Conservation (phyloP, 2,888 invertebrate genomes). For the Synanthedon formicaeformis region DNA sequence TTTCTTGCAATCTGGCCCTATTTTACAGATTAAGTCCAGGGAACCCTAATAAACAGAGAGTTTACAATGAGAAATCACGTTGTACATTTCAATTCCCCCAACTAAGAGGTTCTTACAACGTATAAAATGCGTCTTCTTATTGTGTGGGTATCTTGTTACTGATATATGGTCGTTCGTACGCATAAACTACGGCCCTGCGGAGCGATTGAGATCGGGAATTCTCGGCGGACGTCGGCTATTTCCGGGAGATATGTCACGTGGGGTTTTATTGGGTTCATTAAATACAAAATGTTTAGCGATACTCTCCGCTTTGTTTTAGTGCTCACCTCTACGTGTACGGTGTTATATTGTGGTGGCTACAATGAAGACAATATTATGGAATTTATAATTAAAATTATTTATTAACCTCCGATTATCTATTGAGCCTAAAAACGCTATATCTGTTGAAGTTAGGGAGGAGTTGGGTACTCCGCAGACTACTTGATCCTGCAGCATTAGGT, state of each 20-base stretch:
- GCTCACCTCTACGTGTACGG: too few relatives aligned
- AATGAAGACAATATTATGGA: too few relatives aligned
- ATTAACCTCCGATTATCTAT: too few relatives aligned
- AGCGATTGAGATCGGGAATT: neutral
- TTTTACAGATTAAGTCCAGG: neutral
- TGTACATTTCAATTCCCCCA: slow-evolving; percentile 2
- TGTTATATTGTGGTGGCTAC: too few relatives aligned
- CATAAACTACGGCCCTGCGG: neutral
- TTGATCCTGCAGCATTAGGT: too few relatives aligned
- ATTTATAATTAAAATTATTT: too few relatives aligned
- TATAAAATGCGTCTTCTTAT: neutral
- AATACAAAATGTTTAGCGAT: neutral
- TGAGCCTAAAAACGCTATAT: too few relatives aligned
- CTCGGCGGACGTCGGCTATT: slow-evolving; percentile 1
- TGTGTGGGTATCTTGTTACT: slow-evolving; percentile 2
- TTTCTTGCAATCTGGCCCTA: too few relatives aligned
- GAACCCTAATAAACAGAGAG: neutral
- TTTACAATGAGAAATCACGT: slow-evolving; percentile 2
- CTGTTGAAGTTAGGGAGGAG: too few relatives aligned
- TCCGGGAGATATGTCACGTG: neutral
- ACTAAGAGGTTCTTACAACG: slow-evolving; percentile 2
- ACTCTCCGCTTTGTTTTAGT: too few relatives aligned
- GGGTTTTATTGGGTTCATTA: neutral
- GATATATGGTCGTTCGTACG: neutral
- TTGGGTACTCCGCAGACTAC: too few relatives aligned